Evolutionary conservation across 2,888 invertebrate species (phyloP).

Genomic region (Geophilus truncorum): DNA sequence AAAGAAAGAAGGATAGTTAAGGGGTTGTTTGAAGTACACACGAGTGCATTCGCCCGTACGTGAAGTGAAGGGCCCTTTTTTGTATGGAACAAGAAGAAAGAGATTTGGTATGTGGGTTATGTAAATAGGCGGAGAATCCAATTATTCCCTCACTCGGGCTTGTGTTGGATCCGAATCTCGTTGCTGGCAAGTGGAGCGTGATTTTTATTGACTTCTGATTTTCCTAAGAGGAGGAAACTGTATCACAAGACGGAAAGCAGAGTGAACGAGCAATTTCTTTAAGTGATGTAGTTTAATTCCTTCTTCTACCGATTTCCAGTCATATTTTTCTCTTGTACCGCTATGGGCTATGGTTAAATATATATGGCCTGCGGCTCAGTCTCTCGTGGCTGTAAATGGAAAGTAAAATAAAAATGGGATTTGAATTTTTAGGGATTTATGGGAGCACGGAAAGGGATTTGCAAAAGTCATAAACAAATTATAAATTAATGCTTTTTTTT

Average conservation of each 20-base stretch:
- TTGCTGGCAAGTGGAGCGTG: conserved; percentile 10
- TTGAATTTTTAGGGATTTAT: background rate
- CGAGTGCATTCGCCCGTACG: background rate
- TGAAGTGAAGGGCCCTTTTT: background rate
- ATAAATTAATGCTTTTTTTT: background rate
- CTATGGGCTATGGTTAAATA: too few relatives aligned
- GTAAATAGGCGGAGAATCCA: conserved; percentile 23
- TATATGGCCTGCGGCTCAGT: background rate
- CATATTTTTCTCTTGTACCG: background rate
- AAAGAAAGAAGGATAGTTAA: background rate
- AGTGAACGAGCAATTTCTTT: background rate
- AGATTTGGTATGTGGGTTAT: conserved; percentile 25
- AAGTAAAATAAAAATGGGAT: background rate
- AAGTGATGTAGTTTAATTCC: conserved; percentile 14
- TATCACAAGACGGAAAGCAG: background rate
- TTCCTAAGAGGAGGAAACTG: conserved; percentile 1
- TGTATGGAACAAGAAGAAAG: background rate
- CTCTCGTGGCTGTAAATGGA: background rate
- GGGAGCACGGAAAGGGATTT: background rate
- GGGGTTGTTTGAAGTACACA: background rate
- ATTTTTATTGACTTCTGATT: conserved; percentile 27
- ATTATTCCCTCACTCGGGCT: conserved; percentile 15
- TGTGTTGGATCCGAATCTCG: background rate
- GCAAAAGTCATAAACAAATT: background rate
- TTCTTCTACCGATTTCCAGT: background rate